These are phyloP conservation scores for Tubulanus polymorphus DNA, from an alignment of 2,888 invertebrate genomes.

Conservation along the genomic window DNA sequence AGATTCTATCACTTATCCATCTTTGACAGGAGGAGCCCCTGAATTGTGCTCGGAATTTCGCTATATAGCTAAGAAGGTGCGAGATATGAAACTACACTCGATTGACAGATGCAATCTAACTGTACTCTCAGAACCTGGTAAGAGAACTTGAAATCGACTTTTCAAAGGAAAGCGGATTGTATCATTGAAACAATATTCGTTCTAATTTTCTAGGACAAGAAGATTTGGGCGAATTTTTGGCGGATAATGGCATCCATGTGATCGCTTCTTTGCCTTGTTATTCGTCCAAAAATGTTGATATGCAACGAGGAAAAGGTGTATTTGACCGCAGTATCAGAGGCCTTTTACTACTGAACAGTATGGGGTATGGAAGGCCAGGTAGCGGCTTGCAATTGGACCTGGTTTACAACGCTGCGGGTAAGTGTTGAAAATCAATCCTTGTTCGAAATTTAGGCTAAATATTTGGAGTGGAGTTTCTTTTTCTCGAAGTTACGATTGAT, in stretches of 20 bases:
- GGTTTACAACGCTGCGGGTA: conserved; percentile 35
- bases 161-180: too few species aligned
- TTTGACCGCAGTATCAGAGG: conserved; percentile 32
- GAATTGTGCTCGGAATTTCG: conserved; percentile 31
- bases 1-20: too few species aligned
- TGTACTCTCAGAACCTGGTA: conserved; percentile 32
- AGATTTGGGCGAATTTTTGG: conserved; percentile 30
- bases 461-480: too few species aligned
- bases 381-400: conserved; percentile 27
- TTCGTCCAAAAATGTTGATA: conserved; percentile 30
- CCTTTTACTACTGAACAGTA: conserved; percentile 23
- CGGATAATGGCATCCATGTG: conserved; percentile 25
- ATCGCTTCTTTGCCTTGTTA: conserved; percentile 33
- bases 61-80: conserved; percentile 23
- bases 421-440: too few species aligned
- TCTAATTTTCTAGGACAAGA: conserved; percentile 25
- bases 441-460: too few species aligned
- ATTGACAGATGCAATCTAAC: conserved; percentile 33
- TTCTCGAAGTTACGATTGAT: too few species aligned
- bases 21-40: conserved; percentile 33
- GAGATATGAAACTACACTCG: conserved; percentile 22
- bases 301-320: conserved; percentile 30
- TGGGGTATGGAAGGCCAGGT: conserved; percentile 27
- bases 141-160: neutral
- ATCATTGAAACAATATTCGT: too few species aligned